phyloP scores from a whole-genome alignment of 2,113 vertebrate genomes.

The Perca flavescens region DNA sequence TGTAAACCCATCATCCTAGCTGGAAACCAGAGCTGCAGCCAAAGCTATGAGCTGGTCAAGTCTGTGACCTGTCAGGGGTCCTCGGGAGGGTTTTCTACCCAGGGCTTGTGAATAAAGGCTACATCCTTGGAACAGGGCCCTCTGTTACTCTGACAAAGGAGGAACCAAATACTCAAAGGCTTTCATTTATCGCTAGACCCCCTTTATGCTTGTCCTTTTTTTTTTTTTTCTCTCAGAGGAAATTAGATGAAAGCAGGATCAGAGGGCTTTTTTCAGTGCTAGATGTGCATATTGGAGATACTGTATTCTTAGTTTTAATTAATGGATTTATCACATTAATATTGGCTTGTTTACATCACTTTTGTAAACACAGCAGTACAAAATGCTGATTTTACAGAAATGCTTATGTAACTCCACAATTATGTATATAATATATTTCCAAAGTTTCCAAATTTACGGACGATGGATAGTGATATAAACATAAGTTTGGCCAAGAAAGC shows the following conservation, averaged over 20 bases:
- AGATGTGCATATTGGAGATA: background rate
- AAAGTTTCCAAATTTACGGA: background rate
- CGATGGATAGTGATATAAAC: background rate
- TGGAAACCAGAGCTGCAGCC: constrained; percentile 61
- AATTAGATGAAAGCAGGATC: constrained; percentile 33
- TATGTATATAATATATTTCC: background rate
- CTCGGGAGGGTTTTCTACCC: constrained; percentile 45
- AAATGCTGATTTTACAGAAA: background rate
- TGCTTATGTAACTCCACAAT: background rate
- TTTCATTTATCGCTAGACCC: constrained; percentile 60
- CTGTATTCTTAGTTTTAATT: background rate
- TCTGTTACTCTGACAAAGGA: constrained; percentile 72
- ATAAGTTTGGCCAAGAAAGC: background rate
- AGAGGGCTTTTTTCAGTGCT: constrained; percentile 23
- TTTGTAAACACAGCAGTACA: background rate
- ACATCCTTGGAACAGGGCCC: constrained; percentile 73
- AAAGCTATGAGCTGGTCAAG: constrained; percentile 68
- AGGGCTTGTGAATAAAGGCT: constrained; percentile 63
- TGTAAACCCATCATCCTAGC: constrained; percentile 53
- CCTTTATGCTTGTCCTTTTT: constrained; percentile 37
- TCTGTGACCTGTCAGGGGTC: constrained; percentile 75
- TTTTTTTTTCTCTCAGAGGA: constrained; percentile 26
- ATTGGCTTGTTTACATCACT: background rate
- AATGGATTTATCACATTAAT: background rate
- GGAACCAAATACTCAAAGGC: constrained; percentile 69